Evolutionary conservation across 2,888 invertebrate species (phyloP), one percentile per base, ranked within the genome.

Genomic region (Amphipyra tragopoginis): DNA sequence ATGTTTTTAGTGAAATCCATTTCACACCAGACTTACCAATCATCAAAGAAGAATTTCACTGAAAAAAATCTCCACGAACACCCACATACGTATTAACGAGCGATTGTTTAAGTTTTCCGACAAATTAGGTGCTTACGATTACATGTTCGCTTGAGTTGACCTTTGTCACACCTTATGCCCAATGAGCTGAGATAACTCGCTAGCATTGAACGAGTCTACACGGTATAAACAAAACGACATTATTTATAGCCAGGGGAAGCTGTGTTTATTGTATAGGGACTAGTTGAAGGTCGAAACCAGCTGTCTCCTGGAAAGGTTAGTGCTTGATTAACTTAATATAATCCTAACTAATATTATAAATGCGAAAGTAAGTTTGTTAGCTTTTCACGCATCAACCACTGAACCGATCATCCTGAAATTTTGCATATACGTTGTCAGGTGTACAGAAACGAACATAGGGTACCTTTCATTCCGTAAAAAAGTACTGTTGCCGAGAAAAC

Each of bases 51-150:
- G 5, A 13, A 21, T 10, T 1, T 6, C 9, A 11, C n/a, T 10
- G n/a, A 42, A 11, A 29, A n/a, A 21, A 8, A 10, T 21, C 11
- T 5, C 1, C 8, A 21, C 14, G 38, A 13, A 51, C 7, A 45
- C 26, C 40, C 7, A 33, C 0, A 4, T 48, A 65, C 5, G n/a
- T 40, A 48, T 44, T 44, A 49, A 48, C 61, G 33, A 54, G 61
- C 55, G 56, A 53, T 66, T 66, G 71, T 80, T 76, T 60, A 62
- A 68, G 54, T 65, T 78, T 77, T 81, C 81, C 79, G 65, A 62
- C 60, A 43, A 75, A 76, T 76, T 76, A 78, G 76, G 79, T 76
- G 61, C 76, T 66, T 62, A 75, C 56, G 56, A 58, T 49, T 44
- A 75, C 56, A 55, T 58, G 72, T 76, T 63, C 75, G 65, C 76